Evolutionary conservation across 1,140 invertebrate genomes (phyloP).

Genomic region (Grapholita molesta): DNA sequence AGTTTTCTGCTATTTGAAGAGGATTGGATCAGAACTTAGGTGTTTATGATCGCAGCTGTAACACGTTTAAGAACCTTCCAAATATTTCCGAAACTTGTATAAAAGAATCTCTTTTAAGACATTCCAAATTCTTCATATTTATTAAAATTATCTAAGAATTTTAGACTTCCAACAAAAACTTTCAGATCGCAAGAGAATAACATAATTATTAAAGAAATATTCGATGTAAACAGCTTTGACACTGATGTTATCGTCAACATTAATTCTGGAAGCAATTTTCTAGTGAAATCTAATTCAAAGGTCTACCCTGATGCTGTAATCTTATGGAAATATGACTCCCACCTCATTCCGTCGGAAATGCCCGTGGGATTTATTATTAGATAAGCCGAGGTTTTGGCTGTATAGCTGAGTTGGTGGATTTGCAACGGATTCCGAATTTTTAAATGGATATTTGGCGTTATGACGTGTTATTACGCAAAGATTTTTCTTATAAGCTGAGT

Average conservation of each 20-base stretch:
- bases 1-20: too few species aligned
- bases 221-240: background rate
- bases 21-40: too few species aligned
- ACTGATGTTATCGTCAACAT: background rate
- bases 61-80: too few species aligned
- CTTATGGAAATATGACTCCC: background rate
- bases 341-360: background rate
- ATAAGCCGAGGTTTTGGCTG: background rate
- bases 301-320: background rate
- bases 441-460: background rate
- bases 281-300: background rate
- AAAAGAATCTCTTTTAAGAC: too few species aligned
- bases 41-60: too few species aligned
- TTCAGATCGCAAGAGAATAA: background rate
- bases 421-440: background rate
- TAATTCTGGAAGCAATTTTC: conserved; percentile 2
- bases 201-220: background rate
- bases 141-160: too few species aligned
- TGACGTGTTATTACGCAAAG: background rate
- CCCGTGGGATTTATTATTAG: conserved; percentile 10
- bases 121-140: too few species aligned
- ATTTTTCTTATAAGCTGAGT: too few species aligned
- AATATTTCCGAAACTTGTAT: too few species aligned
- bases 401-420: background rate
- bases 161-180: background rate